These are phyloP conservation scores for Scatophagus argus DNA, from an alignment of 2,113 vertebrate genomes.

Conservation along the genomic window DNA sequence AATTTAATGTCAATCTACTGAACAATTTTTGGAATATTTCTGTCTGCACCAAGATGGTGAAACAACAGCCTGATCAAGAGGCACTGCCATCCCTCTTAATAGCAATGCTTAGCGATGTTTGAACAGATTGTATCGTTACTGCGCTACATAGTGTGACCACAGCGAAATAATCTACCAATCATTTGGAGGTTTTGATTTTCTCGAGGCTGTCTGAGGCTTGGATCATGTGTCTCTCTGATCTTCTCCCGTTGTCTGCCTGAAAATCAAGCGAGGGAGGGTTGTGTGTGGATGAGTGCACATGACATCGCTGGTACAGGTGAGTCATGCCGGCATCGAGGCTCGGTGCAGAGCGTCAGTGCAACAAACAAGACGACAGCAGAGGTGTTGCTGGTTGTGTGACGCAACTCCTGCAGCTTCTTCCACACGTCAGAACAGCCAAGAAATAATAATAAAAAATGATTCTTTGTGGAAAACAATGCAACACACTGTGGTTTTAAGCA, in stretches of 20 bases:
- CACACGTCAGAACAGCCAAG: constrained; percentile 44
- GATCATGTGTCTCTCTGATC: constrained; percentile 6
- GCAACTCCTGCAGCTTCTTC: constrained; percentile 53
- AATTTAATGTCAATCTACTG: too few species aligned
- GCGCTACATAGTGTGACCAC: too few species aligned
- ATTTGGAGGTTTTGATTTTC: not conserved
- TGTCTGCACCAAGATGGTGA: not conserved
- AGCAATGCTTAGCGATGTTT: not conserved
- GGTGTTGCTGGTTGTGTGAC: constrained; percentile 67
- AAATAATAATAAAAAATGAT: not conserved
- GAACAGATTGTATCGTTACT: too few species aligned
- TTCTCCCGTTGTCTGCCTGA: not conserved
- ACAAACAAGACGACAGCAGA: constrained; percentile 66
- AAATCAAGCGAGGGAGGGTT: not conserved
- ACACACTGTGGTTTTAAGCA: constrained; percentile 77
- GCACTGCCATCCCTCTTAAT: not conserved
- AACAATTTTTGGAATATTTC: not conserved
- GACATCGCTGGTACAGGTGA: constrained; percentile 73
- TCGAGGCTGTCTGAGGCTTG: not conserved
- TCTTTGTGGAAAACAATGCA: constrained; percentile 36
- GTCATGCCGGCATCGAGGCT: constrained; percentile 59
- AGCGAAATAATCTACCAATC: not conserved
- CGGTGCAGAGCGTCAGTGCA: constrained; percentile 45
- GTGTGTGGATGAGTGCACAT: constrained; percentile 30
- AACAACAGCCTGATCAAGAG: not conserved